These are phyloP conservation scores for Microplitis demolitor DNA, from an alignment of 1,140 invertebrate species.

Conservation along the genomic window DNA sequence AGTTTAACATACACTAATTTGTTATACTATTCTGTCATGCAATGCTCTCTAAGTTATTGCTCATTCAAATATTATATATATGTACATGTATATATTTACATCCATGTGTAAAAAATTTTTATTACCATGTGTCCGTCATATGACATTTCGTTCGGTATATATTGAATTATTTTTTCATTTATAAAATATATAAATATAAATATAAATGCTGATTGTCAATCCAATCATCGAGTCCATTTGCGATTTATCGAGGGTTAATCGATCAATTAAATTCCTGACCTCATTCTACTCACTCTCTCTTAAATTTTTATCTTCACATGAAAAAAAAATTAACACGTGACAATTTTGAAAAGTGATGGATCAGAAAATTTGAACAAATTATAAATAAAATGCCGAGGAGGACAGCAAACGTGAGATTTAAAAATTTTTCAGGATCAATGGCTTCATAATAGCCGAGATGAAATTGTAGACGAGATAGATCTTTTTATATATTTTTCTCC, in stretches of 20 bases:
- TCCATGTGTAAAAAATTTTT: background rate
- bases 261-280: too few species aligned
- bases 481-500: background rate
- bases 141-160: background rate
- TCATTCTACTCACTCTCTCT: too few species aligned
- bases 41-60: background rate
- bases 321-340: conserved; percentile 8
- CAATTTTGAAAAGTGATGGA: background rate
- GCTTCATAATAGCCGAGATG: too few species aligned
- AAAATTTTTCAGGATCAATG: conserved; percentile 5
- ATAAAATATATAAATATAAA: too few species aligned
- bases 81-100: background rate
- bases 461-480: too few species aligned
- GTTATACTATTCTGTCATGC: background rate
- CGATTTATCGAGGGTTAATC: too few species aligned
- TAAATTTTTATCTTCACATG: background rate
- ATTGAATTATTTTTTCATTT: too few species aligned
- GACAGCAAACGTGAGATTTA: conserved; percentile 1
- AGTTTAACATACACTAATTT: background rate
- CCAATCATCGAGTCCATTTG: too few species aligned
- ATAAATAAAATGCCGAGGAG: background rate
- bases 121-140: background rate
- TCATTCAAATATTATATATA: too few species aligned
- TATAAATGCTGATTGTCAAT: too few species aligned
- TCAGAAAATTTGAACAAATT: background rate